Percentiles rank a stretch among this genome's conserved stretches.
Evolutionary conservation across 2,113 vertebrate species (phyloP).

Genomic region (Mirounga angustirostris): DNA sequence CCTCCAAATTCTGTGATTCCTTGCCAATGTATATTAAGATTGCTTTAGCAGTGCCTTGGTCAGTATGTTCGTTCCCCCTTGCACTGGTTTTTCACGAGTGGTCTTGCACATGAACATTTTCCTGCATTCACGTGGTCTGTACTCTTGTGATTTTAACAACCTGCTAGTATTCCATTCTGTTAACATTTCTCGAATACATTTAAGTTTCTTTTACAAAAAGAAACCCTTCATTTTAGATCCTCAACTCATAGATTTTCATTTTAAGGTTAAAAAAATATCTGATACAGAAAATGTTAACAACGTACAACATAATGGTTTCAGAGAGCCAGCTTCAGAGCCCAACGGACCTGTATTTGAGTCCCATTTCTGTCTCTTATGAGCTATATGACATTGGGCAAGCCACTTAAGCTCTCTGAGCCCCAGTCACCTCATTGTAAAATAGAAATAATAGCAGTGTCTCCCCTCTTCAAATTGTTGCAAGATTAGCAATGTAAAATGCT

Average conservation of each 20-base stretch:
- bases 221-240: not conserved
- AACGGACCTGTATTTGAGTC: not conserved
- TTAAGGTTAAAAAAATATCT: not conserved
- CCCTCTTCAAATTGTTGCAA: constrained; percentile 1
- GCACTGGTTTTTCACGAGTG: not conserved
- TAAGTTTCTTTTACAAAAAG: not conserved
- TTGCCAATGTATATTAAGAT: not conserved
- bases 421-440: constrained; percentile 22
- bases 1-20: not conserved
- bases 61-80: not conserved
- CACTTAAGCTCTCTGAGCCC: not conserved
- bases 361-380: not conserved
- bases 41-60: not conserved
- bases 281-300: not conserved
- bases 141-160: constrained; percentile 23
- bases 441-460: not conserved
- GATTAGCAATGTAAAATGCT: constrained; percentile 37
- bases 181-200: constrained; percentile 14
- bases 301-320: not conserved
- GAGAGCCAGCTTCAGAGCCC: not conserved
- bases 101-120: not conserved
- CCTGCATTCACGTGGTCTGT: not conserved
- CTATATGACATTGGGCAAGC: constrained; percentile 40
- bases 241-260: constrained; percentile 5
- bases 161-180: not conserved